Percentiles rank a stretch among this genome's conserved stretches.
Evolutionary conservation across 2,797 vertebrate genomes (phyloP).

Genomic region (Fistularia commersonii): DNA sequence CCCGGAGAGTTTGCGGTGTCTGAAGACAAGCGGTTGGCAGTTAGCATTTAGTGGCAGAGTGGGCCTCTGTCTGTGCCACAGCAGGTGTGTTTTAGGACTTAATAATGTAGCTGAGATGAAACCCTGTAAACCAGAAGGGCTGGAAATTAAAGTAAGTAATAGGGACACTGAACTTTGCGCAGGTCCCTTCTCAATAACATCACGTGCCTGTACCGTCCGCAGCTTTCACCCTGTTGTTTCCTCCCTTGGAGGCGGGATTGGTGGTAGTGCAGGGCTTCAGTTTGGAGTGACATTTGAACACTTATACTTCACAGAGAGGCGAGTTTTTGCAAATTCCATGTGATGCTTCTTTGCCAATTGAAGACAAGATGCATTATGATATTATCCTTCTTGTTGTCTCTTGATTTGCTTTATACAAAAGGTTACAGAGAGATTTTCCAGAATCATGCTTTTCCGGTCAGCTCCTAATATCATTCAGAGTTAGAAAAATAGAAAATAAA

Average conservation of each 20-base stretch:
- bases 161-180: slow-evolving; percentile 34
- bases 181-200: slow-evolving; percentile 54
- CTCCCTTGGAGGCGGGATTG: too few relatives aligned
- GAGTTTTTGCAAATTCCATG: too few relatives aligned
- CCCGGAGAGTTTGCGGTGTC: slow-evolving; percentile 23
- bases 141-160: slow-evolving; percentile 39
- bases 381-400: too few relatives aligned
- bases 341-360: too few relatives aligned
- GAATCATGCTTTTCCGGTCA: too few relatives aligned
- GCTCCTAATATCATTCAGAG: too few relatives aligned
- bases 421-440: too few relatives aligned
- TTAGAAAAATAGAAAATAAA: too few relatives aligned
- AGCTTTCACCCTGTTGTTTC: slow-evolving; percentile 22
- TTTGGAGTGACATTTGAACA: not conserved
- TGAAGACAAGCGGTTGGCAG: slow-evolving; percentile 42
- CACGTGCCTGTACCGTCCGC: slow-evolving; percentile 47
- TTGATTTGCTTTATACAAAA: too few relatives aligned
- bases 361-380: too few relatives aligned
- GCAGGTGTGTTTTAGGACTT: slow-evolving; percentile 69
- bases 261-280: not conserved
- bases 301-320: too few relatives aligned
- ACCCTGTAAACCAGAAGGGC: slow-evolving; percentile 49
- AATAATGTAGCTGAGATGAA: slow-evolving; percentile 54
- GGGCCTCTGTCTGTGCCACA: slow-evolving; percentile 35
- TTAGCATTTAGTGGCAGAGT: slow-evolving; percentile 41